A percentile compares a stretch with the other conserved stretches of the same genome.
These are phyloP conservation scores for Ostrea edulis DNA, from an alignment of 1,140 invertebrate species.

Conservation along the genomic window DNA sequence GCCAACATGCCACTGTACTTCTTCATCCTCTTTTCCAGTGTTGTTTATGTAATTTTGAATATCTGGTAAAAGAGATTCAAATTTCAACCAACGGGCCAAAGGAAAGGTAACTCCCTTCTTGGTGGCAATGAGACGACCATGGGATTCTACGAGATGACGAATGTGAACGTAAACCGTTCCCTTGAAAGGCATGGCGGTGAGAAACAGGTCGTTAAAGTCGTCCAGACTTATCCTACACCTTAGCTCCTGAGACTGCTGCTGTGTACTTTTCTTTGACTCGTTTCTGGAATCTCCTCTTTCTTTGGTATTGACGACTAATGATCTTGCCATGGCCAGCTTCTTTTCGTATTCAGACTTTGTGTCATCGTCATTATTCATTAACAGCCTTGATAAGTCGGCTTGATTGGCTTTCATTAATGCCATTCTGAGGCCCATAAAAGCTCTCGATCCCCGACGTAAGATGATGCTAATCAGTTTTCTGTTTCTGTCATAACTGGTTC, in stretches of 20 bases:
- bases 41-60: constrained; percentile 1
- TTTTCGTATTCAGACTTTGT: constrained; percentile 20
- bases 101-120: constrained; percentile 36
- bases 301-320: neutral
- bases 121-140: constrained; percentile 13
- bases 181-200: constrained; percentile 17
- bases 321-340: neutral
- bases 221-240: constrained; percentile 16
- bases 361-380: constrained; percentile 5
- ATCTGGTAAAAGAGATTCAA: constrained; percentile 35
- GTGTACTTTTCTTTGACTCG: neutral
- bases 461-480: constrained; percentile 42
- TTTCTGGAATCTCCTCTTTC: constrained; percentile 26
- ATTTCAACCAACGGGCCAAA: constrained; percentile 25
- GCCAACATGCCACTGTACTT: constrained; percentile 37
- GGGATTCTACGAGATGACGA: constrained; percentile 1
- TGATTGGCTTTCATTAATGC: neutral
- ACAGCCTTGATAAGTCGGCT: constrained; percentile 24
- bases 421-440: neutral
- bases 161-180: constrained; percentile 30
- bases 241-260: neutral
- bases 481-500: constrained; percentile 34
- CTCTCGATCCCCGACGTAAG: neutral
- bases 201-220: constrained; percentile 1
- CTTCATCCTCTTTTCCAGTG: neutral